phyloP scores from a whole-genome alignment of 2,797 vertebrate genomes.

The Myoxocephalus aenaeus region DNA sequence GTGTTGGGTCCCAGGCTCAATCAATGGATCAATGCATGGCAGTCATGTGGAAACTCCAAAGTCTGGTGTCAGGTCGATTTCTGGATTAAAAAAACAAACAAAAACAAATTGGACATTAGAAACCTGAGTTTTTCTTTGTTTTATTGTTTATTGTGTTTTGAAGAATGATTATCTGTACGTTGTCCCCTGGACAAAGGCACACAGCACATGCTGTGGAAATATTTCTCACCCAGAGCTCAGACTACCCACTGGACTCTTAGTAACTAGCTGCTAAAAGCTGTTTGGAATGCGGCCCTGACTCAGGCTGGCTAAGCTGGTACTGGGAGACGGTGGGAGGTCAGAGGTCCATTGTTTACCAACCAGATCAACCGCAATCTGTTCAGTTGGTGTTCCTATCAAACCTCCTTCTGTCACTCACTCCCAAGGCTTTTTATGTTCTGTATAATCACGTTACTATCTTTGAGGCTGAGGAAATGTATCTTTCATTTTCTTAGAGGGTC shows the following conservation, averaged over 20 bases:
- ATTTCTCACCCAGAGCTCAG: slow-evolving; percentile 83
- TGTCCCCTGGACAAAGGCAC: slow-evolving; percentile 48
- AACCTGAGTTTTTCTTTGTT: background rate
- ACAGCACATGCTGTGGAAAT: slow-evolving; percentile 68
- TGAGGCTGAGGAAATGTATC: background rate
- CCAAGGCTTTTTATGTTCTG: background rate
- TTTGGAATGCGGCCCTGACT: slow-evolving; percentile 80
- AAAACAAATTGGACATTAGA: background rate
- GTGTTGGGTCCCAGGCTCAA: background rate
- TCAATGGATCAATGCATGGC: background rate
- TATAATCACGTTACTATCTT: slow-evolving; percentile 8
- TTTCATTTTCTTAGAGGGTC: background rate
- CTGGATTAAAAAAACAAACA: too few species aligned
- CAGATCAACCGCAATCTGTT: slow-evolving; percentile 67
- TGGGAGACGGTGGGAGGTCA: slow-evolving; percentile 56
- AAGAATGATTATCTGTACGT: slow-evolving; percentile 20
- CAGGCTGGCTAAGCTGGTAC: slow-evolving; percentile 62
- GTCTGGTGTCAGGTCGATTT: background rate
- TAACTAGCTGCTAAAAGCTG: slow-evolving; percentile 88
- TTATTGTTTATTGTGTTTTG: slow-evolving; percentile 14
- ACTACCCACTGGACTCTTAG: slow-evolving; percentile 76
- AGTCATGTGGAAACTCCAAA: slow-evolving; percentile 15
- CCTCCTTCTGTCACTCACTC: slow-evolving; percentile 7
- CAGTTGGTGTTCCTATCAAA: slow-evolving; percentile 44
- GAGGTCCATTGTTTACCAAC: slow-evolving; percentile 70